A percentile compares a stretch with the other conserved stretches of the same genome.
phyloP scores from a whole-genome alignment of 2,797 vertebrate genomes.

The Spea hammondii region DNA sequence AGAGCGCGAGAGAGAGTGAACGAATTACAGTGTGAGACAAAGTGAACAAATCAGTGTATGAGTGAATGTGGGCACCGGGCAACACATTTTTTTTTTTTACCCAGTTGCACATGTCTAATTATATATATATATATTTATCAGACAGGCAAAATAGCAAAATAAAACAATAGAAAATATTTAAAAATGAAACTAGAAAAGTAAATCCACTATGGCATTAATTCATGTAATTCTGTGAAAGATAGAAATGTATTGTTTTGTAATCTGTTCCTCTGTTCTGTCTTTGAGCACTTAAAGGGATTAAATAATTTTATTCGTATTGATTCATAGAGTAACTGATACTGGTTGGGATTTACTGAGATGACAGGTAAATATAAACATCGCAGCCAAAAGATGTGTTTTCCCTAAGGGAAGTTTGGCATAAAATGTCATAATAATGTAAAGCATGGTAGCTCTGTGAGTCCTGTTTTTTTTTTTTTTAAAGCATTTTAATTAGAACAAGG shows the following conservation, averaged over 20 bases:
- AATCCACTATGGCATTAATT: background rate
- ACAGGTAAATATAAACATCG: background rate
- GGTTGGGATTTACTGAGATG: background rate
- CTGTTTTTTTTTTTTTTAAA: conserved; percentile 17
- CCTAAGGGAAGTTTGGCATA: background rate
- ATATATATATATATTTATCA: background rate
- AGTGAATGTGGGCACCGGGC: too few species aligned
- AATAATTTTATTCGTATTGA: conserved; percentile 1
- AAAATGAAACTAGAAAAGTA: background rate
- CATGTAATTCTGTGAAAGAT: background rate
- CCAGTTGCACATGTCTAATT: background rate
- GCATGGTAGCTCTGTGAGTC: background rate
- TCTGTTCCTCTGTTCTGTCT: conserved; percentile 4
- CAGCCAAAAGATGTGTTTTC: background rate
- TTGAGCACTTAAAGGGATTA: conserved; percentile 12
- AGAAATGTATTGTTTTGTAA: conserved; percentile 4
- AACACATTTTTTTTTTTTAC: too few species aligned
- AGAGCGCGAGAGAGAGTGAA: too few species aligned
- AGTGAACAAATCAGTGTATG: background rate
- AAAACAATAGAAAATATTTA: background rate
- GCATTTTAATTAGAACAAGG: conserved; percentile 31
- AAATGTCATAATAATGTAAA: background rate
- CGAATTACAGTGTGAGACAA: background rate
- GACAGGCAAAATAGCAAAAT: background rate
- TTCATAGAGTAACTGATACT: conserved; percentile 1